Percentiles rank a stretch among this genome's conserved stretches.
These are phyloP conservation scores for Cartodere bifasciata DNA, from an alignment of 2,888 invertebrate species.

Conservation along the genomic window DNA sequence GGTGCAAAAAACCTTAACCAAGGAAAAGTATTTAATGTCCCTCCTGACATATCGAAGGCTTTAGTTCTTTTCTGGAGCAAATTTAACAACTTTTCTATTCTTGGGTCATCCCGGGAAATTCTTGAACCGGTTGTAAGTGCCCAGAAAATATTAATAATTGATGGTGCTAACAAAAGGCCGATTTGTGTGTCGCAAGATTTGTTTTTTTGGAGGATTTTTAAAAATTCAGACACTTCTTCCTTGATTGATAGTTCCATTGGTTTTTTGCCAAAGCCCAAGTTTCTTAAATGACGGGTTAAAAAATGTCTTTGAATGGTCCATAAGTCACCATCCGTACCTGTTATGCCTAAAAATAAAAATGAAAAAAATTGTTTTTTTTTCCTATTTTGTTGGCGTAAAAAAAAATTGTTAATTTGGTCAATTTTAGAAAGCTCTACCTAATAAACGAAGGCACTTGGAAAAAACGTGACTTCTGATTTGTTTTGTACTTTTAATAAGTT, in stretches of 20 bases:
- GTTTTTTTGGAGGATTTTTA: slow-evolving; percentile 22
- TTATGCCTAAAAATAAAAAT: slow-evolving; percentile 42
- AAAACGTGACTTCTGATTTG: no score
- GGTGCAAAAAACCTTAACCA: slow-evolving; percentile 51
- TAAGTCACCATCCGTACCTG: slow-evolving; percentile 41
- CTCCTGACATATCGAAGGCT: slow-evolving; percentile 33
- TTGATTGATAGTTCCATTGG: slow-evolving; percentile 34
- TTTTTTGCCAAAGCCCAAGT: slow-evolving; percentile 40
- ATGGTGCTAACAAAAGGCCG: slow-evolving; percentile 36
- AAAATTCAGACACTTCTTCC: slow-evolving; percentile 40
- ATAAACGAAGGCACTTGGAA: no score
- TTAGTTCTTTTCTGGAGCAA: slow-evolving; percentile 37
- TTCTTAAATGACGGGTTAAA: slow-evolving; percentile 36
- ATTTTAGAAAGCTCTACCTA: no score
- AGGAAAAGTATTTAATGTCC: slow-evolving; percentile 45
- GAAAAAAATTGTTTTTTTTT: no score
- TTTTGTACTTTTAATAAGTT: no score
- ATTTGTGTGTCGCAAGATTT: slow-evolving; percentile 22
- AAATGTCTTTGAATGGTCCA: slow-evolving; percentile 43
- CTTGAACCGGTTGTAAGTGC: slow-evolving; percentile 39
- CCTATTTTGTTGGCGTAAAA: slow-evolving; percentile 1
- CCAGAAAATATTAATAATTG: slow-evolving; percentile 55
- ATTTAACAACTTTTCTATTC: slow-evolving; percentile 35
- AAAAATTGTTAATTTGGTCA: no score
- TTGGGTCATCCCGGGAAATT: slow-evolving; percentile 35